Conservation (phyloP, 2,797 vertebrate species). For the Numenius phaeopus region DNA sequence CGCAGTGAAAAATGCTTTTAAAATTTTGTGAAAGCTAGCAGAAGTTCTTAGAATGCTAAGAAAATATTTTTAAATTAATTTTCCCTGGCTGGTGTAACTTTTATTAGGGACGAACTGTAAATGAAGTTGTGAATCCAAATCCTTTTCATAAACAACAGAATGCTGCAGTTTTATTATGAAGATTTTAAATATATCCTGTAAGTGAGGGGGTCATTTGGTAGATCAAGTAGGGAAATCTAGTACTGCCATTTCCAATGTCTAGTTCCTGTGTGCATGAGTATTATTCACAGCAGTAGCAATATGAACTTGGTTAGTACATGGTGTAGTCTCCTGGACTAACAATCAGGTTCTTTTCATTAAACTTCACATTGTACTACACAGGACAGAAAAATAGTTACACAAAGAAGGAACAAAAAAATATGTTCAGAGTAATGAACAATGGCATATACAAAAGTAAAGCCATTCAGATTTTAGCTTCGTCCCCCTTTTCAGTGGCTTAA, state of each 20-base stretch:
- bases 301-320: not conserved
- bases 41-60: conserved; percentile 1
- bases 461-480: not conserved
- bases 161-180: not conserved
- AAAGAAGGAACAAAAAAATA: not conserved
- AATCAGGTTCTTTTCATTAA: not conserved
- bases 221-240: not conserved
- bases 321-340: not conserved
- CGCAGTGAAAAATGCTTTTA: conserved; percentile 50
- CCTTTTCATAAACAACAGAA: not conserved
- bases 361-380: not conserved
- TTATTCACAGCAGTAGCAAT: not conserved
- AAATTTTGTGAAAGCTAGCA: conserved; percentile 31
- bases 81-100: not conserved
- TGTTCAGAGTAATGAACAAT: not conserved
- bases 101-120: not conserved
- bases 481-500: not conserved
- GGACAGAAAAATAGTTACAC: not conserved
- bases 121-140: not conserved
- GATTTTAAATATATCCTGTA: not conserved
- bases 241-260: not conserved
- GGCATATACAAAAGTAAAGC: not conserved
- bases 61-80: not conserved
- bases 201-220: not conserved
- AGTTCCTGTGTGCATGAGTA: not conserved